Conservation (phyloP, 2,888 invertebrate genomes). For the Helleia helle region DNA sequence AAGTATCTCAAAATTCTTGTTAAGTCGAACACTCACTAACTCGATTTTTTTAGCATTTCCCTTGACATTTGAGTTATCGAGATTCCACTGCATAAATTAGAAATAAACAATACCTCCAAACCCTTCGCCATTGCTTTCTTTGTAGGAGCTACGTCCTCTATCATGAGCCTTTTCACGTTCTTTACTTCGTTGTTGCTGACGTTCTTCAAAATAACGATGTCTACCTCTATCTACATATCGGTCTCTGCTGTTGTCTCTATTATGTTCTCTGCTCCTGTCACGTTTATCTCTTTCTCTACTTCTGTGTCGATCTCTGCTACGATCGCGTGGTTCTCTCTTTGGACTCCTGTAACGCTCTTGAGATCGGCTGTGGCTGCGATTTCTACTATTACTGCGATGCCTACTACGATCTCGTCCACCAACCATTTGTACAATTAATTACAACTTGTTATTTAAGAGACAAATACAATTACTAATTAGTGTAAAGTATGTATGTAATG, state of each 20-base stretch:
- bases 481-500: too few species aligned
- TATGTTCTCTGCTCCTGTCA: conserved; percentile 15
- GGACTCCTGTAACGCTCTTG: conserved; percentile 19
- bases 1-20: too few species aligned
- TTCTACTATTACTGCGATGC: conserved; percentile 30
- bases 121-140: conserved; percentile 35
- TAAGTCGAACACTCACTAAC: too few species aligned
- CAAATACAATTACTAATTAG: too few species aligned
- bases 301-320: conserved; percentile 23
- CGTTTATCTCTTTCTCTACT: conserved; percentile 22
- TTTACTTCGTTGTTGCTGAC: conserved; percentile 20
- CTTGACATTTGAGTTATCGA: too few species aligned
- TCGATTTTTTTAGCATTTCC: too few species aligned
- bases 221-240: conserved; percentile 17
- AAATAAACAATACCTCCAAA: conserved; percentile 48
- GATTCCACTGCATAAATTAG: too few species aligned
- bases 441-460: too few species aligned
- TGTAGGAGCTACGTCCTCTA: conserved; percentile 32
- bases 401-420: conserved; percentile 32
- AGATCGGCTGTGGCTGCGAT: conserved; percentile 20
- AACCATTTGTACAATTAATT: too few species aligned
- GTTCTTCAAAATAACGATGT: conserved; percentile 15
- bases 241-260: conserved; percentile 11
- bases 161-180: conserved; percentile 22
- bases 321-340: conserved; percentile 17